Percentiles rank a stretch among this genome's conserved stretches.
phyloP scores from a whole-genome alignment of 2,888 invertebrate species.

The Conops quadrifasciatus region DNA sequence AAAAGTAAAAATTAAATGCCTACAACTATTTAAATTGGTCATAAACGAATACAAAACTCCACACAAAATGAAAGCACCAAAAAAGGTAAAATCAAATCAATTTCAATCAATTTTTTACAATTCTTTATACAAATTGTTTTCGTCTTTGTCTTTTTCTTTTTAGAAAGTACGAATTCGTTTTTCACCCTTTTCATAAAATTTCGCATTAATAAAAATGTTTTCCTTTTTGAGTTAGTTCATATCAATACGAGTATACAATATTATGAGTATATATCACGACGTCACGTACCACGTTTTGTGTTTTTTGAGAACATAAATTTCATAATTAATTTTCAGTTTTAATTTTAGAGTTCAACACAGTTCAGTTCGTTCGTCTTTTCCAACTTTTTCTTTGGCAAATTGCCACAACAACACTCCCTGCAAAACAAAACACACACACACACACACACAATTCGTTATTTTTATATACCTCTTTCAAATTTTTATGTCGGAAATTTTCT shows the following conservation, averaged over 20 bases:
- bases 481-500: not conserved
- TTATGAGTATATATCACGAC: not conserved
- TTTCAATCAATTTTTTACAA: constrained; percentile 26
- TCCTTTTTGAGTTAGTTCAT: constrained; percentile 1
- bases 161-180: not conserved
- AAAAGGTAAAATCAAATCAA: constrained; percentile 56
- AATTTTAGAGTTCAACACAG: too few relatives aligned
- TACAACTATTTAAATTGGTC: constrained; percentile 48
- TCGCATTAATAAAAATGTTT: not conserved
- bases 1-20: constrained; percentile 30
- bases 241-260: too few relatives aligned
- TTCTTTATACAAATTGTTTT: constrained; percentile 11
- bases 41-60: constrained; percentile 52
- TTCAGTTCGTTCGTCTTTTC: too few relatives aligned
- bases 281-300: constrained; percentile 5
- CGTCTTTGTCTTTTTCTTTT: constrained; percentile 15
- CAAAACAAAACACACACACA: too few relatives aligned
- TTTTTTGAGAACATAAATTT: too few relatives aligned
- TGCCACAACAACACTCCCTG: not conserved
- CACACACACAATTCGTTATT: not conserved
- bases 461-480: not conserved
- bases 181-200: constrained; percentile 24
- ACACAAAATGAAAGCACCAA: constrained; percentile 62
- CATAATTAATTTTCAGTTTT: not conserved
- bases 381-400: not conserved